Base-by-base conservation (phyloP, 1,140 invertebrate genomes). In the Drosophila ambigua region DNA sequence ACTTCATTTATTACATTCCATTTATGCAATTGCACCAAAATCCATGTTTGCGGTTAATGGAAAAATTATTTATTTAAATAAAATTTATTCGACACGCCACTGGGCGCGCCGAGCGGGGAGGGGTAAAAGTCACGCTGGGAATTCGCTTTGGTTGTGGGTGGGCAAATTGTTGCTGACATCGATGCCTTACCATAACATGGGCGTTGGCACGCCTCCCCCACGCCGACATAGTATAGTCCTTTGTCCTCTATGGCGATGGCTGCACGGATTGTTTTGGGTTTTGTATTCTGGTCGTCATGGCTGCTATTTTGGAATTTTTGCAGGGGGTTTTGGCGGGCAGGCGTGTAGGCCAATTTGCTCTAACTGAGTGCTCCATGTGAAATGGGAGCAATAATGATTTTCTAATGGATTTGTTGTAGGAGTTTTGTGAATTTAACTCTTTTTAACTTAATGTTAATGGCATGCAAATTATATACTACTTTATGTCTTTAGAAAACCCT, bases 21-120 rank as follows among this genome's bases (percentile, higher is more conserved):
- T 84, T 84, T 80, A 80, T 80, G 81, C 81, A 85, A 85, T 80
- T 84, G 77, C 81, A 57, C 73, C 77, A 73, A 85, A 85, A 85
- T 85, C 81, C 77, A 85, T 85, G 77, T 85, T 85, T 85, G 81
- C 77, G 81, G 81, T 80, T 85, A 85, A 85, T 85, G 81, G 81
- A 85, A 85, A 84, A 85, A 85, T 85, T 77, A 85, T 85, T 85
- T 85, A 85, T 85, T 84, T 77, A 85, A 85, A 85, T 80, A 85
- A 43, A 77, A 85, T 80, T 79, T 85, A 84, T 84, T 69, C 64
- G 53, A 79, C 80, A 79, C 76, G 60, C 62, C 65, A 66, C 54
- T 57, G 46, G 53, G 24, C 46, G 23, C 23, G 65, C 45, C 44
- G 11, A 9, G 35, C 5, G 35, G 11, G 9, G 0, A 16, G 31